These are phyloP conservation scores for Gracilinanus agilis DNA, from an alignment of 2,113 vertebrate genomes.

Conservation along the genomic window DNA sequence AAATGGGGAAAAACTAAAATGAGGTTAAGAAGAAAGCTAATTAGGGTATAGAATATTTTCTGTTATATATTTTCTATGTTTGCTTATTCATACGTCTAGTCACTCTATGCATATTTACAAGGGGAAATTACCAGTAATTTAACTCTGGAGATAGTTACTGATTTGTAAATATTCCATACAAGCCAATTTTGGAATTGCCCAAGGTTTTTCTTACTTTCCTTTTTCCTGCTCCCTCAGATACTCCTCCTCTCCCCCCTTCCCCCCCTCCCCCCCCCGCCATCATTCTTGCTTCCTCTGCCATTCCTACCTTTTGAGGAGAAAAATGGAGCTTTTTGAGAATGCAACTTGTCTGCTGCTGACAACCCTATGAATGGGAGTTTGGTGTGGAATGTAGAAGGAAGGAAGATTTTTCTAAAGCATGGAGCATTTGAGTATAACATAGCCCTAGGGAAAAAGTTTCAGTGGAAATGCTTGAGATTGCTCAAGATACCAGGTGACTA, in stretches of 20 bases:
- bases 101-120: not conserved
- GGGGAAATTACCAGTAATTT: not conserved
- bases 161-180: not conserved
- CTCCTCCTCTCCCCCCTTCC: no score
- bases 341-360: not conserved
- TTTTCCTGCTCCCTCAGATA: not conserved
- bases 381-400: not conserved
- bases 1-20: conserved; percentile 63
- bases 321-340: not conserved
- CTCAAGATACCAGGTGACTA: not conserved
- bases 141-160: not conserved
- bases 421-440: not conserved
- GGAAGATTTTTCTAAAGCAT: not conserved
- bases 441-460: not conserved
- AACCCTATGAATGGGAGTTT: not conserved
- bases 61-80: conserved; percentile 36
- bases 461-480: not conserved
- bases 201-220: not conserved
- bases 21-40: conserved; percentile 72
- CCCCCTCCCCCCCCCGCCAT: not conserved
- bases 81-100: conserved; percentile 28
- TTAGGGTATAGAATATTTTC: conserved; percentile 61
- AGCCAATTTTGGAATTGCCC: not conserved
- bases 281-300: not conserved
- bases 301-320: not conserved